Base-by-base conservation (phyloP, 2,888 invertebrate species). In the Nomada fucata region DNA sequence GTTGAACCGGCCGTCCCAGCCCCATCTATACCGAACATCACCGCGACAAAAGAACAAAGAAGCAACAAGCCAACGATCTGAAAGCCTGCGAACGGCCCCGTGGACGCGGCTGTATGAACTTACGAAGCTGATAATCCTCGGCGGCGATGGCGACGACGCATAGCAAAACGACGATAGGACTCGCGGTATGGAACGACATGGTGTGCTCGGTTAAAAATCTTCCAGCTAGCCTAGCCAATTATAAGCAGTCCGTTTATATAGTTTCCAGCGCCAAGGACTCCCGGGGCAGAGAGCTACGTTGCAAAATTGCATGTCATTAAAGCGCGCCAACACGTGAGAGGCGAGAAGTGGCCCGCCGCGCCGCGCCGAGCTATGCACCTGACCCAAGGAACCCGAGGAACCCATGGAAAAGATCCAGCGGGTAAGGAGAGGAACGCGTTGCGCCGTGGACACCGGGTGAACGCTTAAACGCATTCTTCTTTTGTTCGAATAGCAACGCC, bases 221-320 rank as follows among this genome's bases (percentile, higher is more conserved):
- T 89, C 71, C 75, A 73, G 87, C 87, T 92, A 91, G 89, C 90
- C 85, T 86, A 89, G 85, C 89, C 90, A 91, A 92, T 92, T 91
- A 86, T 87, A 90, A 89, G 88, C 90, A 87, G 84, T 90, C 92
- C 90, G 92, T 93, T 93, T 93, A 93, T 93, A 93, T 93, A 93
- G 92, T 91, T 91, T 92, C 90, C 88, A 89, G 87, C 82, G 86
- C 91, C 93, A 93, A 93, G 93, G 93, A 93, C 93, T 92, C 85
- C 13, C 47, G 47, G 65, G 77, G 85, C 89, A 89, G 89, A 89
- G 89, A 89, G 91, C 89, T 89, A 89, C 89, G 88, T 91, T 92
- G 91, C 92, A 92, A 92, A 93, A 93, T 92, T 91, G 91, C 93
- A 93, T 92, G 91, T 93, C 91, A 93, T 93, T 93, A 92, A 88